These are phyloP conservation scores for Drosophila robusta DNA, from an alignment of 2,888 invertebrate genomes.

Conservation along the genomic window DNA sequence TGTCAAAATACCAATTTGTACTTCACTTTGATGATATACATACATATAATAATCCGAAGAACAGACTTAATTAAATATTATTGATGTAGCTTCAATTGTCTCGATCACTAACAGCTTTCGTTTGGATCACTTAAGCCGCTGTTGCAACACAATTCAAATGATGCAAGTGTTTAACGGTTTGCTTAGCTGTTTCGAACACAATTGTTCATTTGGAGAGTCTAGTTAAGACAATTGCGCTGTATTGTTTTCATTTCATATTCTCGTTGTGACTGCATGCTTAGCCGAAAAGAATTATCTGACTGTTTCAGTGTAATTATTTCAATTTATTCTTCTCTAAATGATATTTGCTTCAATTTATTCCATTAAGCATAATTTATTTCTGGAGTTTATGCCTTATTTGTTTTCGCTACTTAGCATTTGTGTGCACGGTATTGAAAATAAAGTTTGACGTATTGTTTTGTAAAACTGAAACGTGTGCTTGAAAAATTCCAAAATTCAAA, in stretches of 20 bases:
- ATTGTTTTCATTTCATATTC: constrained; percentile 6
- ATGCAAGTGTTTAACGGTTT: constrained; percentile 12
- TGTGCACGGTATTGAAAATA: constrained; percentile 27
- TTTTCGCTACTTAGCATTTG: background rate
- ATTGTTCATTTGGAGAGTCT: background rate
- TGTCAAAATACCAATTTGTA: constrained; percentile 2
- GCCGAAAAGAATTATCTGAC: background rate
- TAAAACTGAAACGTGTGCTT: constrained; percentile 35
- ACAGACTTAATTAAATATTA: constrained; percentile 8
- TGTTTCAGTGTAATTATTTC: background rate
- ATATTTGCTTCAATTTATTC: background rate
- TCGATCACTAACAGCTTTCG: background rate
- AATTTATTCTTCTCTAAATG: background rate
- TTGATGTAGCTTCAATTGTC: constrained; percentile 17
- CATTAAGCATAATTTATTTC: background rate
- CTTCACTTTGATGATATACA: constrained; percentile 2
- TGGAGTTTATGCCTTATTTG: background rate
- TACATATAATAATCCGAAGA: background rate
- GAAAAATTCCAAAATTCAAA: constrained; percentile 18
- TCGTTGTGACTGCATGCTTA: constrained; percentile 24
- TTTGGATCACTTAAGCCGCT: too few relatives aligned
- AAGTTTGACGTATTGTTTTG: constrained; percentile 10
- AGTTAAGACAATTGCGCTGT: background rate
- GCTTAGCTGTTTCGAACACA: constrained; percentile 4
- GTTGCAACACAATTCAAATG: background rate